Percentiles rank a stretch among this genome's conserved stretches.
phyloP scores from a whole-genome alignment of 2,113 vertebrate genomes.

The Mirza zaza region DNA sequence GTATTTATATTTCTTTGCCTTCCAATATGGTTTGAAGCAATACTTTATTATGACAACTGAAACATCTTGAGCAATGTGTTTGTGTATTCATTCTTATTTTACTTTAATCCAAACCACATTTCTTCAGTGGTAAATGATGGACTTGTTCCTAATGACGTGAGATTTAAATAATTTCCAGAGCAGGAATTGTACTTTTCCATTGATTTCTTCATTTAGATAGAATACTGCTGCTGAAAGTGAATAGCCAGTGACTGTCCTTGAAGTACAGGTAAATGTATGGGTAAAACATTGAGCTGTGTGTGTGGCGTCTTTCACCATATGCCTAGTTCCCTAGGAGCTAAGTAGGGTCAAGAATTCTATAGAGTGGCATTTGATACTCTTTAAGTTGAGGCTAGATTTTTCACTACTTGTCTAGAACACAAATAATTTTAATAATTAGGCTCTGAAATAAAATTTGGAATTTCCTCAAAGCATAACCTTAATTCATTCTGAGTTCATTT shows the following conservation, averaged over 20 bases:
- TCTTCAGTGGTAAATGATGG: not conserved
- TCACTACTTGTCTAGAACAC: not conserved
- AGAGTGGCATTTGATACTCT: not conserved
- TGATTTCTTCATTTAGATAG: not conserved
- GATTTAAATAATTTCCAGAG: conserved; percentile 2
- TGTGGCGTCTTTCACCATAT: not conserved
- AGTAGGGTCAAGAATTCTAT: not conserved
- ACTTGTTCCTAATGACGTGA: not conserved
- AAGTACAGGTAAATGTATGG: not conserved
- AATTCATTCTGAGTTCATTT: not conserved
- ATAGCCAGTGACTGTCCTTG: not conserved
- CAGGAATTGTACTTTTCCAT: not conserved
- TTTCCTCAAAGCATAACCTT: conserved; percentile 14
- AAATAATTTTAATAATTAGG: conserved; percentile 23
- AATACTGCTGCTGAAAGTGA: not conserved
- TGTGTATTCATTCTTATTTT: conserved; percentile 12
- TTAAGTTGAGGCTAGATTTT: not conserved
- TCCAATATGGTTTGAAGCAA: not conserved
- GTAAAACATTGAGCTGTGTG: not conserved
- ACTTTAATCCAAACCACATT: conserved; percentile 24
- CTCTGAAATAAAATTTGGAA: not conserved
- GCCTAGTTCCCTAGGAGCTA: not conserved
- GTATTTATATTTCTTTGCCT: not conserved
- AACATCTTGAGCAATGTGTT: not conserved
- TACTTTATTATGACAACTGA: not conserved